Base-by-base conservation (phyloP, 2,888 invertebrate species). In the Limnephilus lunatus region DNA sequence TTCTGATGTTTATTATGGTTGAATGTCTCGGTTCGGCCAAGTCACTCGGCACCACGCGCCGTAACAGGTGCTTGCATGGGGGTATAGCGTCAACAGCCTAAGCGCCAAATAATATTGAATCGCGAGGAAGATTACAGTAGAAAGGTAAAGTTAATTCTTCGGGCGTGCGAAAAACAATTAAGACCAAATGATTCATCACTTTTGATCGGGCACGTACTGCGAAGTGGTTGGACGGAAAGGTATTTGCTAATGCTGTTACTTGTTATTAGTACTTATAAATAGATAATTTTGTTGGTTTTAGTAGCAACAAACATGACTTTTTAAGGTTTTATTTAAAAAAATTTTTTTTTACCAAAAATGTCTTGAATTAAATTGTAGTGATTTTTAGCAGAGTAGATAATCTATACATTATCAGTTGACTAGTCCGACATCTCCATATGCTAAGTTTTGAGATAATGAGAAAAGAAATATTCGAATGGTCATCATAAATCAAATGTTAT, bases 41-140 rank as follows among this genome's bases (percentile, higher is more conserved):
- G 1, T 25, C 32, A 81, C n/a, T 89, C 88, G 31, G 88, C 35
- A 88, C 32, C 88, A 88, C 88, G 88, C 88, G 88, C 80, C 68
- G 14, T 35, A 85, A 85, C 85, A 85, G 85, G 85, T 85, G 68
- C 68, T n/a, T 25, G 7, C 68, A 11, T 7, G 68, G 68, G 5
- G 68, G 68, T 68, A 68, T n/a, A 2, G 68, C 25, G 25, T 68
- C 68, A 68, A 68, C 9, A 68, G 68, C 68, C 68, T n/a, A n/a
- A 68, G 68, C 68, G 68, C 68, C 68, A n/a, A 68, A 68, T n/a
- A n/a, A 30, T 86, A 86, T 86, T 86, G 83, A 86, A 86, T 30
- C 39, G 86, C n/a, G 48, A 48, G 86, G 86, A 86, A 35, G 39
- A 44, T 44, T 44, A 7, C 30, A 5, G 86, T 86, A 48, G 14